Conservation (phyloP, 2,113 vertebrate genomes). For the Synodontis membranacea region DNA sequence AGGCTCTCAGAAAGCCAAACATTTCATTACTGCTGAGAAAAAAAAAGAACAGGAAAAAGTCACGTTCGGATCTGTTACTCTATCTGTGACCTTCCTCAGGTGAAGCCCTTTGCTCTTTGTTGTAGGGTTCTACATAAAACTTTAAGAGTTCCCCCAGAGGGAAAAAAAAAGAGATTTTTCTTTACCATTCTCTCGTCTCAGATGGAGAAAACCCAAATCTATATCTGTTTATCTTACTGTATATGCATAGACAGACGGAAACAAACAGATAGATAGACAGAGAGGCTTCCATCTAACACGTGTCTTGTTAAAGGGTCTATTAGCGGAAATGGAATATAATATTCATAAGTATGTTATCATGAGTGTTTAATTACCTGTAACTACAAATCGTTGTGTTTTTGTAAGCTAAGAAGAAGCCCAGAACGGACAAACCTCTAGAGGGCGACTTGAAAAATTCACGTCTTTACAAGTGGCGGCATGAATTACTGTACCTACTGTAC, state of each 20-base stretch:
- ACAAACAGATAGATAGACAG: not conserved
- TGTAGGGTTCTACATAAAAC: not conserved
- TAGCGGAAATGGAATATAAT: too few relatives aligned
- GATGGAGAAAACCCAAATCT: not conserved
- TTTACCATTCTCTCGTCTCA: too few relatives aligned
- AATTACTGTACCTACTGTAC: too few relatives aligned
- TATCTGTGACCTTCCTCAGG: not conserved
- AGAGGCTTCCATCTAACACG: too few relatives aligned
- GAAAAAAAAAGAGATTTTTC: not conserved
- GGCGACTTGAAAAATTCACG: too few relatives aligned
- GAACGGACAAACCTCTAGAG: too few relatives aligned
- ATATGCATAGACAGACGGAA: not conserved
- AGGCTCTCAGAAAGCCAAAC: not conserved
- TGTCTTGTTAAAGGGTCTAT: too few relatives aligned
- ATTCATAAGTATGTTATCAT: too few relatives aligned
- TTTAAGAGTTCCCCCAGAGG: not conserved
- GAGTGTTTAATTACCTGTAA: too few relatives aligned
- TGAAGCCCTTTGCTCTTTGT: not conserved
- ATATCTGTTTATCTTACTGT: not conserved
- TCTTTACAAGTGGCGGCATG: too few relatives aligned
- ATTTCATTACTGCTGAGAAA: slow-evolving; percentile 13
- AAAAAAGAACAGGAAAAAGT: not conserved
- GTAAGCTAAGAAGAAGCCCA: too few relatives aligned
- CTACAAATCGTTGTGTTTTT: too few relatives aligned
- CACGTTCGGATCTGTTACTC: not conserved